Evolutionary conservation across 2,113 vertebrate species (phyloP).

Genomic region (Apistogramma diplotaenia): DNA sequence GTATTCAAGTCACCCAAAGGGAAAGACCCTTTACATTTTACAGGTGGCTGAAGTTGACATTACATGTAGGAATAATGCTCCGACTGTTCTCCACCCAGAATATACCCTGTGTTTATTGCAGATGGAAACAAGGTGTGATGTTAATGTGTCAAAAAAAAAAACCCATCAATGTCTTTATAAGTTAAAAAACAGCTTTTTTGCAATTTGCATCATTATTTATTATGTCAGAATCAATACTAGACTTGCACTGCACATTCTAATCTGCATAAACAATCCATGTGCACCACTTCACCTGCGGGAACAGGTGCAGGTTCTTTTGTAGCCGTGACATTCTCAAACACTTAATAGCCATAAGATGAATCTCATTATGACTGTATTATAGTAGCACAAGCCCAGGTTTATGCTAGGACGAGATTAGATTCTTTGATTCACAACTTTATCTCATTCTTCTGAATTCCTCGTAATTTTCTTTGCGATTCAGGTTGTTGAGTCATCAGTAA

Average conservation of each 20-base stretch:
- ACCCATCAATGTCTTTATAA: too few species aligned
- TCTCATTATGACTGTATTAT: not conserved
- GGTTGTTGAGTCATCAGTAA: not conserved
- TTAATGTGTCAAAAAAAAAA: not conserved
- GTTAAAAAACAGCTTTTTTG: not conserved
- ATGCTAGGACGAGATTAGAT: not conserved
- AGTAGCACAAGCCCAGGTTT: not conserved
- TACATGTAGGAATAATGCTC: not conserved
- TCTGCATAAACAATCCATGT: not conserved
- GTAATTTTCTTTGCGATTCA: not conserved
- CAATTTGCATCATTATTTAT: not conserved
- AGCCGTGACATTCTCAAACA: not conserved
- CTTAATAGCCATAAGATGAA: not conserved
- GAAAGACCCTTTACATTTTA: not conserved
- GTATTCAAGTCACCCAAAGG: conserved; percentile 30
- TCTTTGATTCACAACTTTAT: not conserved
- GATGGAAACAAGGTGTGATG: not conserved
- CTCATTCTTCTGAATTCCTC: not conserved
- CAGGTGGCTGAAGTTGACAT: conserved; percentile 4
- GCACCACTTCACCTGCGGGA: not conserved
- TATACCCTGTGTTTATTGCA: not conserved
- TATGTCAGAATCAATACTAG: not conserved
- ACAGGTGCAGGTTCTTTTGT: not conserved
- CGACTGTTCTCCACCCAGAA: not conserved
- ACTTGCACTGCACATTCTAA: not conserved